phyloP scores from a whole-genome alignment of 1,140 invertebrate species.

The Lordiphosa clarofinis region DNA sequence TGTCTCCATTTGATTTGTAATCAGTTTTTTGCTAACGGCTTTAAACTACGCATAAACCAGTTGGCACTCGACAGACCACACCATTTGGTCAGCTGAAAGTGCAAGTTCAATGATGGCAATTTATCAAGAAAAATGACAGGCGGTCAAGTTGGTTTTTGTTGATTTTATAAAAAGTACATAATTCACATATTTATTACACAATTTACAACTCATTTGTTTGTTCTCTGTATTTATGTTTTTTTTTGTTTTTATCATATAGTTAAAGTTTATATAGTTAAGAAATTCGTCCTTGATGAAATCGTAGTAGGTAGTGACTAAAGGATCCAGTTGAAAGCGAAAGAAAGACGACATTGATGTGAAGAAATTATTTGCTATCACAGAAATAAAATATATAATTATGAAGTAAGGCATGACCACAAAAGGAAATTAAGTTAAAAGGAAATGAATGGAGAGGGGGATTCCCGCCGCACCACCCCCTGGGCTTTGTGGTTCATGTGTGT shows the following conservation, averaged over 20 bases:
- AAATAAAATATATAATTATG: constrained; percentile 57
- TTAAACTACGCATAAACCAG: constrained; percentile 43
- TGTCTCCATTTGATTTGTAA: constrained; percentile 41
- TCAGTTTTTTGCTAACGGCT: constrained; percentile 9
- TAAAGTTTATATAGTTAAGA: constrained; percentile 27
- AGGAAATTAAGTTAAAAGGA: constrained; percentile 5
- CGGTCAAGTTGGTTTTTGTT: constrained; percentile 34
- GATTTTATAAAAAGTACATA: constrained; percentile 79
- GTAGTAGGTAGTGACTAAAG: constrained; percentile 65
- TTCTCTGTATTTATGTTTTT: constrained; percentile 46
- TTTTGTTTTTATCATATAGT: constrained; percentile 14
- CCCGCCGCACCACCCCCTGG: no score
- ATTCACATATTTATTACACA: constrained; percentile 73
- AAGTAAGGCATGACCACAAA: constrained; percentile 27
- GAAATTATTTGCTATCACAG: constrained; percentile 74
- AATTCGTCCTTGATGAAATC: constrained; percentile 58
- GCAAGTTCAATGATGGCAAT: constrained; percentile 69
- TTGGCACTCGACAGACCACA: constrained; percentile 39
- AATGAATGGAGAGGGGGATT: constrained; percentile 11
- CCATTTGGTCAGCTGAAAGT: constrained; percentile 47
- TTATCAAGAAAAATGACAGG: constrained; percentile 15
- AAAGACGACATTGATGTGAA: constrained; percentile 9
- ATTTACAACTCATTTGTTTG: constrained; percentile 57
- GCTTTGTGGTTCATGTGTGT: constrained; percentile 29
- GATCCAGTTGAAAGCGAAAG: constrained; percentile 45